Conservation (phyloP, 2,888 invertebrate genomes). For the Xestoiulus laeticollis region DNA sequence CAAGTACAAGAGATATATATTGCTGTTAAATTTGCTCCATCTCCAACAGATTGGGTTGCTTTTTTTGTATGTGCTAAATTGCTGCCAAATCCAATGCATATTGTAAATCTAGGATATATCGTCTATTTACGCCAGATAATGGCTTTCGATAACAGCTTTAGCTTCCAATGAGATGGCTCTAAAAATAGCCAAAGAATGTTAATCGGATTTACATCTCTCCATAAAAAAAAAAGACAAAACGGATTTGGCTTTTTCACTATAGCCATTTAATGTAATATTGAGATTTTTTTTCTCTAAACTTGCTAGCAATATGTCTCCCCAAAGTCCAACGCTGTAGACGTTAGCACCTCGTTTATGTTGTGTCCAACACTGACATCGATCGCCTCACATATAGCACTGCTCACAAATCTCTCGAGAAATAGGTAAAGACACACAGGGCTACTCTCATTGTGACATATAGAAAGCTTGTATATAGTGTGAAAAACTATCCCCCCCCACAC, state of each 20-base stretch:
- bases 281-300: background rate
- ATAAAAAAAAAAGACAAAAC: constrained; percentile 27
- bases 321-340: constrained; percentile 36
- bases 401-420: constrained; percentile 47
- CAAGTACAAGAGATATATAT: background rate
- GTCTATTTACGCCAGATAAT: constrained; percentile 9
- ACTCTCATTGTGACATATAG: constrained; percentile 29
- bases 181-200: background rate
- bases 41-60: background rate
- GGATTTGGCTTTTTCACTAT: background rate
- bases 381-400: background rate
- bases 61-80: constrained; percentile 5
- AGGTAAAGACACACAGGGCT: constrained; percentile 45
- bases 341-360: constrained; percentile 45
- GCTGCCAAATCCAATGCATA: background rate
- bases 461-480: background rate
- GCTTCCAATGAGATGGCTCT: background rate
- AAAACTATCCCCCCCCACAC: background rate
- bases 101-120: constrained; percentile 8
- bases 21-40: background rate
- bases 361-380: constrained; percentile 47
- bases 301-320: constrained; percentile 32
- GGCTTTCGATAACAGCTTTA: background rate
- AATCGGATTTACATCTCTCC: constrained; percentile 23
- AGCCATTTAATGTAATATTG: constrained; percentile 29